phyloP scores from a whole-genome alignment of 1,140 invertebrate genomes.

The Cherax destructor region DNA sequence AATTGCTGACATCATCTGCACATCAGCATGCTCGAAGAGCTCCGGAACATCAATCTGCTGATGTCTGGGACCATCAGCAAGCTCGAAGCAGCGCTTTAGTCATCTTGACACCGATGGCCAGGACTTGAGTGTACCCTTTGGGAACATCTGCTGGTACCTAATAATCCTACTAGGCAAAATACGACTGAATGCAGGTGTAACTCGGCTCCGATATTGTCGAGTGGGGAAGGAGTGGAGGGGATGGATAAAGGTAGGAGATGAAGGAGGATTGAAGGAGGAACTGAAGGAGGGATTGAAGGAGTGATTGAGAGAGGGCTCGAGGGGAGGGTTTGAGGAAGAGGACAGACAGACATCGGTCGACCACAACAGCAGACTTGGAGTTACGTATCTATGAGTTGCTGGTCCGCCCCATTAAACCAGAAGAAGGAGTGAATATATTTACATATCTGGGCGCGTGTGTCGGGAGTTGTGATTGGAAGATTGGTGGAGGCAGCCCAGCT shows the following conservation, averaged over 20 bases:
- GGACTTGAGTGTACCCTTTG: slow-evolving; percentile 25
- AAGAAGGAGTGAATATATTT: slow-evolving; percentile 59
- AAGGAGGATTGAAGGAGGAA: too few relatives aligned
- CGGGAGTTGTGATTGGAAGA: slow-evolving; percentile 43
- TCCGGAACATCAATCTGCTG: neutral
- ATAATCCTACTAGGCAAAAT: slow-evolving; percentile 39
- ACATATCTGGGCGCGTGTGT: slow-evolving; percentile 55
- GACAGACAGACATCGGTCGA: slow-evolving; percentile 36
- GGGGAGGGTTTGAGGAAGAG: too few relatives aligned
- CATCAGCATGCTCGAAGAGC: too few relatives aligned
- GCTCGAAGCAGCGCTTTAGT: slow-evolving; percentile 1
- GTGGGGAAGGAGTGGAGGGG: neutral
- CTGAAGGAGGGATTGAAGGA: too few relatives aligned
- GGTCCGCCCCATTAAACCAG: slow-evolving; percentile 49
- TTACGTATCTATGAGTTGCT: slow-evolving; percentile 20
- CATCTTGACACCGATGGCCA: slow-evolving; percentile 42
- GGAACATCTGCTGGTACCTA: slow-evolving; percentile 7
- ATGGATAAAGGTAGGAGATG: too few relatives aligned
- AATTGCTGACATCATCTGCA: too few relatives aligned
- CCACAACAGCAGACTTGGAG: slow-evolving; percentile 35
- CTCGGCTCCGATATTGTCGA: slow-evolving; percentile 47
- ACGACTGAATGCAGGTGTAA: slow-evolving; percentile 46
- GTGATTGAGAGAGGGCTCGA: too few relatives aligned
- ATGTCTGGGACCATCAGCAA: neutral
- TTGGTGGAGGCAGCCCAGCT: slow-evolving; percentile 43